Percentiles rank a stretch among this genome's conserved stretches.
Conservation (phyloP, 2,797 vertebrate species). For the Crypturellus tataupa region DNA sequence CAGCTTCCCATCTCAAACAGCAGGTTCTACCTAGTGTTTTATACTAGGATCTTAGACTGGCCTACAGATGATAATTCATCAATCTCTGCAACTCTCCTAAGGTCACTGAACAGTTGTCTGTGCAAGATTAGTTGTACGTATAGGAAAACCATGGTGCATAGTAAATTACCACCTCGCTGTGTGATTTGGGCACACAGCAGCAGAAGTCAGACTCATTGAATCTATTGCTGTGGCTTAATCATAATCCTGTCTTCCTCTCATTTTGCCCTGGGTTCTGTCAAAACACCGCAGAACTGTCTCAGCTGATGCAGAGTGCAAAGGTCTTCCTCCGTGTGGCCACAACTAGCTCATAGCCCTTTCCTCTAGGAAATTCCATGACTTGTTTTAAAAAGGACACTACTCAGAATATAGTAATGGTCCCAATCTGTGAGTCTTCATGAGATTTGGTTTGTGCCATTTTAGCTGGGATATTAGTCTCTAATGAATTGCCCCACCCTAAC, state of each 20-base stretch:
- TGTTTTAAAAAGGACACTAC: neutral
- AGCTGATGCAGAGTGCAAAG: neutral
- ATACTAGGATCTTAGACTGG: neutral
- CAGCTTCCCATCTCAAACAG: neutral
- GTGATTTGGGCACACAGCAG: neutral
- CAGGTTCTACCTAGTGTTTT: neutral
- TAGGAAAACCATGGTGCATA: neutral
- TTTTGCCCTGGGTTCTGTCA: neutral
- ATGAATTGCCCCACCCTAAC: neutral
- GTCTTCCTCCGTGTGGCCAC: neutral
- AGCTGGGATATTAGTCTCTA: neutral
- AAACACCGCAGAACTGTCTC: neutral
- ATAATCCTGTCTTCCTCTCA: neutral
- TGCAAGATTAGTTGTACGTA: neutral
- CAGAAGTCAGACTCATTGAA: neutral
- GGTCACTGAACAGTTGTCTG: neutral
- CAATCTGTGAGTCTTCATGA: neutral
- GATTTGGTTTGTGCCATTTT: neutral
- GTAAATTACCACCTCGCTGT: neutral
- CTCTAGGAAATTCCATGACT: neutral
- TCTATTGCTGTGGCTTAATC: neutral
- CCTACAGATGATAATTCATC: neutral
- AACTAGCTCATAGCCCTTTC: neutral
- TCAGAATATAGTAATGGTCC: neutral
- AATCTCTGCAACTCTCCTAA: neutral